Base-by-base conservation (phyloP, 2,888 invertebrate species). In the Leptothorax acervorum region DNA sequence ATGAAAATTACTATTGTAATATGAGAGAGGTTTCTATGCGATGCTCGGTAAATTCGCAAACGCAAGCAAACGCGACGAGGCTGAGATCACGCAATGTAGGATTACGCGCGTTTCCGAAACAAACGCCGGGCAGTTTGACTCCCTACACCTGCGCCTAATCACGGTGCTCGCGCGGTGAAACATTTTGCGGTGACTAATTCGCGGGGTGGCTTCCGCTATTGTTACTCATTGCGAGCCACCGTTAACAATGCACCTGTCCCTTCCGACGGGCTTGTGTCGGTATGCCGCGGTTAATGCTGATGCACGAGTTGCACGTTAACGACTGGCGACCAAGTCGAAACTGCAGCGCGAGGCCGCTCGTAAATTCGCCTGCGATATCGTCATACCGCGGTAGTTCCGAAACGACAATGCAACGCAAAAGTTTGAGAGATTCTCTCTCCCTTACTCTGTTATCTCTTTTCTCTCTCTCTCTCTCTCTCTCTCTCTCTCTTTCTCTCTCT, bases 251-350 rank as follows among this genome's bases (percentile, higher is more conserved):
- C 78, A 51, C 51, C 75, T 75, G 73, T 85, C 65, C 57, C 48
- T 70, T 74, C 62, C 70, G 84, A 75, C 74, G 81, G 35, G 5
- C 75, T 15, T 68, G 85, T 23, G 48, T 39, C 65, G 74, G 65
- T 35, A 60, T 23, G 39, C 62, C 65, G 31, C 76, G 66, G 74
- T 73, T 82, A 86, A 85, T 82, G 86, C 84, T 82, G 84, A 86
- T 86, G 84, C 82, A 84, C 74, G 84, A 83, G 83, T 73, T 75
- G 82, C 55, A 66, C 84, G 82, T 82, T 82, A 86, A 87, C 68
- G 87, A 83, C 70, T 79, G 62, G 53, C 82, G 48, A 76, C 75
- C 83, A 81, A 81, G 83, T 85, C 68, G 86, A 81, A 86, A 86
- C 85, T 85, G 76, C 84, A 53, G 23, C 18, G 53, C 63, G 75